Evolutionary conservation across 2,888 invertebrate species (phyloP).

Genomic region (Dorcus parallelipipedus): DNA sequence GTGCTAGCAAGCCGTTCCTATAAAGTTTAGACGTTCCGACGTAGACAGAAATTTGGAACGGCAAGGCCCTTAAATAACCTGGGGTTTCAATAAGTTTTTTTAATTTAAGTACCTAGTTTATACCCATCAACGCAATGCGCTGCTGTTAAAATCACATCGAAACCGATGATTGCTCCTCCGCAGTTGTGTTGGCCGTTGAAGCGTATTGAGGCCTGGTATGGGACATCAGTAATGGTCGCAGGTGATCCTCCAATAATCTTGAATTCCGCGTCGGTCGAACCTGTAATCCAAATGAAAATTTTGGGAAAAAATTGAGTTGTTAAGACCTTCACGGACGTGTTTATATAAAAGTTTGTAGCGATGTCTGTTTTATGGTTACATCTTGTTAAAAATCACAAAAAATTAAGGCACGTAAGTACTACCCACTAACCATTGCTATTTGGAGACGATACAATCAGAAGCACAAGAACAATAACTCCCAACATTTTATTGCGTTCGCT

Average conservation of each 20-base stretch:
- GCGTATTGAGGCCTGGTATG: not conserved
- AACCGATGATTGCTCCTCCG: not conserved
- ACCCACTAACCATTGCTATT: too few relatives aligned
- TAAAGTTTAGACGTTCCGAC: not conserved
- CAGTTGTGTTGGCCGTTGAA: not conserved
- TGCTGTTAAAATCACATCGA: not conserved
- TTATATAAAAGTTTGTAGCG: too few relatives aligned
- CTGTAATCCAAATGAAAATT: too few relatives aligned
- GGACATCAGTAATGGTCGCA: not conserved
- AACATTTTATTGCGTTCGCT: too few relatives aligned
- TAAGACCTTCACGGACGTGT: too few relatives aligned
- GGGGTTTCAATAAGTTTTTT: not conserved
- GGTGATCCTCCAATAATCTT: not conserved
- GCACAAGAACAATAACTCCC: too few relatives aligned
- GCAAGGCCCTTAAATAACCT: not conserved
- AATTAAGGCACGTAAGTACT: too few relatives aligned
- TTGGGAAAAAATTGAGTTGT: too few relatives aligned
- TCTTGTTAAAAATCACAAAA: too few relatives aligned
- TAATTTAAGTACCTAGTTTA: not conserved
- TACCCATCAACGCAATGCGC: not conserved
- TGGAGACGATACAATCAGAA: too few relatives aligned
- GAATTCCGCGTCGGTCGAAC: not conserved
- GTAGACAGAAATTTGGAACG: not conserved
- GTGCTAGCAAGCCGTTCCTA: not conserved
- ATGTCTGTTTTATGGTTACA: too few relatives aligned